Base-by-base conservation (phyloP, 2,888 invertebrate genomes). In the Amphipoea oculea region DNA sequence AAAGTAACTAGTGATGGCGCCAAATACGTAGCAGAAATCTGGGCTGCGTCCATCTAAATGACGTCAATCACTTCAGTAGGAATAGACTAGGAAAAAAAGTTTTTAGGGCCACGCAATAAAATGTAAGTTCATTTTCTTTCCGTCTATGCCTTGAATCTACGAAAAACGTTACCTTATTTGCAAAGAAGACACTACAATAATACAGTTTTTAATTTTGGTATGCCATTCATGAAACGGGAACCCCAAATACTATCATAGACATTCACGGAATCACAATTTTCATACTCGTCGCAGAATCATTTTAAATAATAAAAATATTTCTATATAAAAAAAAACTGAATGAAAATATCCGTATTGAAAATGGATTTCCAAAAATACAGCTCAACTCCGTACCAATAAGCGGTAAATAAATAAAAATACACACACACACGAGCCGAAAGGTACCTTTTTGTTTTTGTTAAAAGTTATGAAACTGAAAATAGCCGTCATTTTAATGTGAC, bases 401-500 rank as follows among this genome's bases (percentile, higher is more conserved):
- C 23, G 42, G 62, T 51, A 84, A 72, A 65, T 72, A 84, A 45
- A 72, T 67, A 66, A 73, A 76, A 83, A 68, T 23, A 75, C 36
- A 57, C 6, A 42, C 14, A 29, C 14, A 75, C 20, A 67, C 17
- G 65, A 48, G 12, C 60, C 51, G 20, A 67, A 71, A 70, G 75
- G 76, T 51, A 73, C 20, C 63, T 57, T 78, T 83, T 88, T 79
- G 79, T 87, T 88, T 87, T 78, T 68, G 68, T 79, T 4, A 79
- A 89, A 89, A 84, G 84, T 87, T 85, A 83, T 79, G 79, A 83
- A 85, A 84, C 73, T 82, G 81, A 77, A 75, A 76, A 85, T 77
- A 77, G 66, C 78, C 78, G 87, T 87, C 89, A 87, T 85, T 74
- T 79, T 77, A 79, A 76, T 79, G 70, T 89, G 82, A 89, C 54